Base-by-base conservation (phyloP, 2,888 invertebrate genomes). In the Caenorhabditis wallacei region DNA sequence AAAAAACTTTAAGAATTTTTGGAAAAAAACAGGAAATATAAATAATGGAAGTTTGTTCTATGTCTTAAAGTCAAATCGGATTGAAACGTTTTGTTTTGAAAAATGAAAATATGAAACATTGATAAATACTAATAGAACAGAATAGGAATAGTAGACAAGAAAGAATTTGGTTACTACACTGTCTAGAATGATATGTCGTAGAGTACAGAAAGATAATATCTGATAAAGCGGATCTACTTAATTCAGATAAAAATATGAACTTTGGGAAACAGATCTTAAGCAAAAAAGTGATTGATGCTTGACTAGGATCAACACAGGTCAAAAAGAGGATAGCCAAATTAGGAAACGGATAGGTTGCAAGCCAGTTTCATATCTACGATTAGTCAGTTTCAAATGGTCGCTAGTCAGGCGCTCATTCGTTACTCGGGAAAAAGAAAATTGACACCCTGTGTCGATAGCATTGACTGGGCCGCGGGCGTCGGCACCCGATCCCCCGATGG, bases 401-500 rank as follows among this genome's bases (percentile, higher is more conserved):
- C 61, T 66, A 66, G 68, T 59, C 66, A 61, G 76, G 68, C 68
- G 61, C 68, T 61, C 63, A 35, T 61, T 59, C 63, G 76, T 53
- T 76, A 78, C 69, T 78, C 46, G 46, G 53, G 63, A 54, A 54
- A 54, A 18, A 46, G 69, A 70, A 78, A 78, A 63, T 63, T 63
- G 78, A 78, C 78, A 78, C 78, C 76, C 37, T 69, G 78, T 63
- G 40, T 43, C 61, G 63, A 54, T n/a, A n/a, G n/a, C n/a, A n/a
- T 78, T 1, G 56, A 46, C 37, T 35, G 56, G 35, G 35, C 22
- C 11, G 22, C 4, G 16, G 22, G 59, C 37, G 40, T 20, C 22
- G 26, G 63, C 63, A 46, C 63, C 53, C 66, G 61, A 51, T 76
- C 69, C 18, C 69, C 18, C 69, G 51, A 78, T 78, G 78, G 61